Evolutionary conservation across 2,797 vertebrate species (phyloP), one percentile per base, ranked within the genome.

Genomic region (Acropternis orthonyx): DNA sequence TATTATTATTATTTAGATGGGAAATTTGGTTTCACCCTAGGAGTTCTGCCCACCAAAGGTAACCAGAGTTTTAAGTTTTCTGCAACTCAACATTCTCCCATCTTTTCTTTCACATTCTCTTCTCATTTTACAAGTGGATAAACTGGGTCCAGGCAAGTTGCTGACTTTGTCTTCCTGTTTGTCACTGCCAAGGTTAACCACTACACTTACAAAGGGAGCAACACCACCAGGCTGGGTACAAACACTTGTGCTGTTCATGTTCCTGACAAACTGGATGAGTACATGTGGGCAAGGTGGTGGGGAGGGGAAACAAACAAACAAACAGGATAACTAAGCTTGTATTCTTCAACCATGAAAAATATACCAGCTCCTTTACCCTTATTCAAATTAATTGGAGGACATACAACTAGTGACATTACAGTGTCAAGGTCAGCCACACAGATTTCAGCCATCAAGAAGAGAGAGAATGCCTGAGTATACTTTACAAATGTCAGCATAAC

Each of bases 401-500:
- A 54, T 10, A 34, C 3, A 23, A 32, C 44, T 19, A 9, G 12
- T 27, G 26, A 55, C 51, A 46, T 17, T 41, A 30, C 21, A 43
- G 6, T 46, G 12, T 43, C 54, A 78, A 75, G 20, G 43, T 74
- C 84, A 89, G 44, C 3, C 56, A 76, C 4, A 34, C 4, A 18
- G 7, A 80, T 22, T 49, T 61, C 26, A n/a, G 30, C 37, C 52
- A 65, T 21, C 23, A 85, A 12, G 32, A 80, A 90, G 21, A 81
- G 24, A 46, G 8, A 67, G 16, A 58, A 65, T 16, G 36, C n/a
- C 48, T 58, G 9, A 0, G 10, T 4, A 18, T 1, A 77, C 37
- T 61, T 68, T 8, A 81, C 58, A 58, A 85, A 90, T 30, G 61
- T 46, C 1, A 90, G 37, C 10, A 1, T 2, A 34, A 27, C 39